Evolutionary conservation across 2,797 vertebrate species (phyloP).

Genomic region (Botia kubotai): DNA sequence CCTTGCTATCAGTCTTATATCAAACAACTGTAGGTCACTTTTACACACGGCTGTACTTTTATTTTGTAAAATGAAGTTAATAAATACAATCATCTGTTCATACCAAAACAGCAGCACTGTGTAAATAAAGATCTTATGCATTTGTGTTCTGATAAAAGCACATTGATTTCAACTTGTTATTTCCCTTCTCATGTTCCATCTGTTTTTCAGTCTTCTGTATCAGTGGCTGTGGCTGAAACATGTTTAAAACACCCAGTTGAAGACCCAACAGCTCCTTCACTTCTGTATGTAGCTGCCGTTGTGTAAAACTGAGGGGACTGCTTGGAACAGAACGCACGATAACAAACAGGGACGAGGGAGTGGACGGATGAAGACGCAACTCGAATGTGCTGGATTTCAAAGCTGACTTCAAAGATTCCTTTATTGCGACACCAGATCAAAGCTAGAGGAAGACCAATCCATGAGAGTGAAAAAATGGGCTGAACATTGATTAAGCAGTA

Average conservation of each 20-base stretch:
- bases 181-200: constrained; percentile 38
- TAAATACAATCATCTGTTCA: neutral
- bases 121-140: neutral
- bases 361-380: constrained; percentile 81
- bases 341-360: constrained; percentile 75
- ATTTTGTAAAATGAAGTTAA: neutral
- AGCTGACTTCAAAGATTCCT: constrained; percentile 81
- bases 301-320: constrained; percentile 53
- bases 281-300: constrained; percentile 38
- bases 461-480: constrained; percentile 71
- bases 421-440: constrained; percentile 80
- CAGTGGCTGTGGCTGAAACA: neutral
- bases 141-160: neutral
- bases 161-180: constrained; percentile 22
- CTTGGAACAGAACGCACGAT: constrained; percentile 77
- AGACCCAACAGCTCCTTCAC: constrained; percentile 29
- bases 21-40: neutral
- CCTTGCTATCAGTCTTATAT: too few relatives aligned
- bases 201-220: constrained; percentile 30
- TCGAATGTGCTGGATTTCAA: constrained; percentile 79
- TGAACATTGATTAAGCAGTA: constrained; percentile 79
- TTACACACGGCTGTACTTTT: neutral
- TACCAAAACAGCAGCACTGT: neutral
- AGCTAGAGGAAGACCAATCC: constrained; percentile 76
- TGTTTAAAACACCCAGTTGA: constrained; percentile 19